Evolutionary conservation across 1,140 invertebrate species (phyloP), one percentile per base, ranked within the genome.

Genomic region (Nymphalis io): DNA sequence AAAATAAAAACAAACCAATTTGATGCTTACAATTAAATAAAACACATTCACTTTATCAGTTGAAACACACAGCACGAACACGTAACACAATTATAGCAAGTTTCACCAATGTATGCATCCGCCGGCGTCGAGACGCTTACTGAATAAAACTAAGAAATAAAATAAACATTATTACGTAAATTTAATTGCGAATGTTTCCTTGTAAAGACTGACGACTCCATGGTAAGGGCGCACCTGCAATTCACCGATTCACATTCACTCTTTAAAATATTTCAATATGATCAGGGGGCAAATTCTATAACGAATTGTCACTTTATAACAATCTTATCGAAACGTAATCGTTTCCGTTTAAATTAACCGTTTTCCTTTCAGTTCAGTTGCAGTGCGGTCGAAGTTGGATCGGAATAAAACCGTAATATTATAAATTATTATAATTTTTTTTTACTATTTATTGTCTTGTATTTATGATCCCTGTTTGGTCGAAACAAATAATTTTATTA

Each of bases 151-250:
- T 53, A 58, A 69, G 69, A 70, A 73, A 74, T 71, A 75, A 78
- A 75, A 76, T 82, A 82, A 81, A 46, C 15, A 46, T 83, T 79
- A 86, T 79, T 84, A 85, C 79, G 80, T 79, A 80, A 85, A 84
- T 79, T 85, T 87, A 85, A 87, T 85, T 85, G 78, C 65, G 75
- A 79, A 80, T 82, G 84, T 85, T 85, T 81, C 74, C 81, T 79
- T 75, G 70, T 79, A 78, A 82, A 77, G 75, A 70, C 70, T 82
- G 78, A 81, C 77, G 80, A 76, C 20, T 59, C 39, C 53, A 53
- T 21, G 64, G 40, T 73, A 68, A 69, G 59, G 64, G 61, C 60
- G 42, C 57, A 13, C 23, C 59, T 18, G 42, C 60, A 64, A 20
- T 23, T 27, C 5, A n/a, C 39, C 21, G 60, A 4, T 51, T 13